These are phyloP conservation scores for Drosophila kohkoa DNA, from an alignment of 1,140 invertebrate genomes.

Conservation along the genomic window DNA sequence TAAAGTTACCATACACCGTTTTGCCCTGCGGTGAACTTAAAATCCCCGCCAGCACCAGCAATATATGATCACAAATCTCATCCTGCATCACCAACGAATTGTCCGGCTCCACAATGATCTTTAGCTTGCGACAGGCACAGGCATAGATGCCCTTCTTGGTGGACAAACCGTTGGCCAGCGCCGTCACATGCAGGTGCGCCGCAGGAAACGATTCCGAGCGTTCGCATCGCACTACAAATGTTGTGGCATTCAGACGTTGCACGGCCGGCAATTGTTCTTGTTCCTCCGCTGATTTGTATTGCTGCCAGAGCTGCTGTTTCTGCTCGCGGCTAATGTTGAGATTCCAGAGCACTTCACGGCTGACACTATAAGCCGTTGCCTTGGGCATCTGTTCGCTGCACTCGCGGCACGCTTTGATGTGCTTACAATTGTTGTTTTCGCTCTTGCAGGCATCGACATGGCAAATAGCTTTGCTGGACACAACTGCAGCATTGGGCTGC, in stretches of 20 bases:
- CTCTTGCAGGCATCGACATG: slow-evolving; percentile 67
- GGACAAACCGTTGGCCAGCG: slow-evolving; percentile 56
- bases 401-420: slow-evolving; percentile 70
- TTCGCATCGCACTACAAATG: slow-evolving; percentile 75
- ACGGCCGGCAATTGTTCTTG: slow-evolving; percentile 69
- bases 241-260: slow-evolving; percentile 67
- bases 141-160: slow-evolving; percentile 59
- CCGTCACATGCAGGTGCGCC: slow-evolving; percentile 73
- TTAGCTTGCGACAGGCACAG: slow-evolving; percentile 77
- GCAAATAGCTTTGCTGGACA: slow-evolving; percentile 74
- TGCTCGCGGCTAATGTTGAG: slow-evolving; percentile 71
- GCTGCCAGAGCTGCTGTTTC: slow-evolving; percentile 73
- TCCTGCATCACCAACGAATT: slow-evolving; percentile 82
- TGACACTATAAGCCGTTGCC: slow-evolving; percentile 62
- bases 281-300: slow-evolving; percentile 61
- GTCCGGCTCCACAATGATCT: slow-evolving; percentile 80
- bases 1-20: slow-evolving; percentile 68
- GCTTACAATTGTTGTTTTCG: slow-evolving; percentile 49
- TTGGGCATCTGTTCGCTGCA: slow-evolving; percentile 37
- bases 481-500: slow-evolving; percentile 62
- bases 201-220: slow-evolving; percentile 70
- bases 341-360: slow-evolving; percentile 75
- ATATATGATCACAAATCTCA: slow-evolving; percentile 81
- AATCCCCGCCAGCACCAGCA: slow-evolving; percentile 73
- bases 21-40: slow-evolving; percentile 73